A percentile compares a stretch with the other conserved stretches of the same genome.
Evolutionary conservation across 2,113 vertebrate genomes (phyloP).

Genomic region (Copsychus sechellarum): DNA sequence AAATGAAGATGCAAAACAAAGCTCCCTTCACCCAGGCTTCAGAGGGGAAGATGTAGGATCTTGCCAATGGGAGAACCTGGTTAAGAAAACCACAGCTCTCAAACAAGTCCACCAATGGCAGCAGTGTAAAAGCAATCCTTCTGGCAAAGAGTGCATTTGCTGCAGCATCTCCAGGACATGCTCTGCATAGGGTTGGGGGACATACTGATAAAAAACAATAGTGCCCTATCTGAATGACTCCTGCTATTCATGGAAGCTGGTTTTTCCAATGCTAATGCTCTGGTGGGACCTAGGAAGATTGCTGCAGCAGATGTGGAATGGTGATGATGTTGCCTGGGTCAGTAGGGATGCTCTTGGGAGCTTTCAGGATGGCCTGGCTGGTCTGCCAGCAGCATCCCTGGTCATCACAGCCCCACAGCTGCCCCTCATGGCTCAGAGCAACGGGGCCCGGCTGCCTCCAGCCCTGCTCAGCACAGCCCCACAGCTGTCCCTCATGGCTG

Average conservation of each 20-base stretch:
- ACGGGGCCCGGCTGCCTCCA: not conserved
- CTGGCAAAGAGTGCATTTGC: not conserved
- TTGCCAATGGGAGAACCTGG: not conserved
- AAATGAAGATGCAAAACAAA: not conserved
- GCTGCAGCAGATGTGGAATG: not conserved
- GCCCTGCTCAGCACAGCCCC: not conserved
- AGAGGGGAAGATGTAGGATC: not conserved
- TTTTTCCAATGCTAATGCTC: not conserved
- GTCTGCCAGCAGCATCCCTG: not conserved
- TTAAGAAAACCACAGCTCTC: not conserved
- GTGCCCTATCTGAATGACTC: not conserved
- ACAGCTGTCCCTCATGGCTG: not conserved
- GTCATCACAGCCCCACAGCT: not conserved
- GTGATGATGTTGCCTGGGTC: not conserved
- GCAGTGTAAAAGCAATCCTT: not conserved
- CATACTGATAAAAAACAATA: not conserved
- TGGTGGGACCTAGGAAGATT: not conserved
- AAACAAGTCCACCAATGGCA: not conserved
- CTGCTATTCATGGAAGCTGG: not conserved
- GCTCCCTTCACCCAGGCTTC: not conserved
- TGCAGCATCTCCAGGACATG: not conserved
- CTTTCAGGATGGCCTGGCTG: not conserved
- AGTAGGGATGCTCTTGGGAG: not conserved
- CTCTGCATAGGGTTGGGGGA: not conserved
- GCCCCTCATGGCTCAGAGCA: not conserved